Evolutionary conservation across 2,113 vertebrate species (phyloP), one percentile per base, ranked within the genome.

Genomic region (Rhineura floridana): DNA sequence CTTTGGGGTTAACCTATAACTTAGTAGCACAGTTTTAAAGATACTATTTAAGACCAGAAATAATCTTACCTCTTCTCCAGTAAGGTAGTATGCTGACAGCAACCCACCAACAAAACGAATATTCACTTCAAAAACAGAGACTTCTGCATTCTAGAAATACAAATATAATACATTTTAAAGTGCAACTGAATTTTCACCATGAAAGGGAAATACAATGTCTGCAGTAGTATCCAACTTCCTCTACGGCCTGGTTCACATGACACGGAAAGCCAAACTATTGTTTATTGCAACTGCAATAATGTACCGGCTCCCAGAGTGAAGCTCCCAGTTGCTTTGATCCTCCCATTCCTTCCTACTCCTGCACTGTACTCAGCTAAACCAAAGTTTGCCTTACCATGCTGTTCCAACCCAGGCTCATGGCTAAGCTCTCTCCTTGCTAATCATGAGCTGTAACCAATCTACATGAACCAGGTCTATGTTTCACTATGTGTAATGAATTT

Each of bases 71-170:
- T 99, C 98, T 97, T 99, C 98, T 90, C 99, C 99, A 83, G 98
- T 99, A 93, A 99, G 97, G 95, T 99, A 99, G 95, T 99, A 99
- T 36, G 99, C 99, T 39, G 99, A 99, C 89, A 99, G 98, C 1
- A 99, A 97, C 89, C 99, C 99, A 90, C 99, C 99, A 1, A 99
- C 98, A 88, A 99, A 99, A 79, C 99, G 98, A 90, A 99, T 99
- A 94, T 99, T 99, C 90, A 99, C 99, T 97, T 99, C 99, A 94
- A 99, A 99, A 91, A 99, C 98, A 0, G 99, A 99, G 92, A 99
- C 97, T 93, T 99, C 99, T 46, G 98, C 98, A 42, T 99, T 99
- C 99, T 99, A 96, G 76, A 72, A 84, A 94, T 94, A 96, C 11
- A 96, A 95, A 95, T 33, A 6, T 25, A 95, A 94, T 19, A 8